phyloP scores from a whole-genome alignment of 2,113 vertebrate species.

The Mystacornis crossleyi region DNA sequence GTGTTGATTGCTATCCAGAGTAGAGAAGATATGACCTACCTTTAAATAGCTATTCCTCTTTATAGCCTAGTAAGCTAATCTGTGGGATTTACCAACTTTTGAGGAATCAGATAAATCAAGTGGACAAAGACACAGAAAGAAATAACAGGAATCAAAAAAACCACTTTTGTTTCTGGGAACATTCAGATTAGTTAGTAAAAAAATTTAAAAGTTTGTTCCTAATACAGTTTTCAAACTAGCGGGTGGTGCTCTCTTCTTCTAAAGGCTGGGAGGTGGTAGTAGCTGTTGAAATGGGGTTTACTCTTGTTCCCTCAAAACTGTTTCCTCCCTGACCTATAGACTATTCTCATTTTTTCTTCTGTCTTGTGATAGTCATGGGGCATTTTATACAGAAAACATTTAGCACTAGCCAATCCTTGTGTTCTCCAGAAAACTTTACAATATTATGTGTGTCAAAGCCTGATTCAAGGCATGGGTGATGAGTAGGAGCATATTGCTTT shows the following conservation, averaged over 20 bases:
- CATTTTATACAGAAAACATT: background rate
- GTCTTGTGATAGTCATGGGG: background rate
- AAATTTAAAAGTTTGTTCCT: background rate
- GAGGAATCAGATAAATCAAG: background rate
- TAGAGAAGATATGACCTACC: background rate
- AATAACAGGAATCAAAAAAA: background rate
- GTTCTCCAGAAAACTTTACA: background rate
- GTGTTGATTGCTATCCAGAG: background rate
- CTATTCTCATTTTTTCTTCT: background rate
- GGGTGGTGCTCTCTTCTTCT: background rate
- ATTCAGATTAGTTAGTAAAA: background rate
- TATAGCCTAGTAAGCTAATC: background rate
- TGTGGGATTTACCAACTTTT: background rate
- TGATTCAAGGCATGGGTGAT: background rate
- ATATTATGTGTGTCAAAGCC: background rate
- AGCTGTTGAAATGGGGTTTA: background rate
- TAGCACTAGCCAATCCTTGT: background rate
- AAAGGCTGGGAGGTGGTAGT: background rate
- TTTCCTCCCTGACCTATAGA: background rate
- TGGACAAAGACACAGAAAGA: background rate
- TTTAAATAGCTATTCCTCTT: background rate
- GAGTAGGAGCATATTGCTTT: background rate
- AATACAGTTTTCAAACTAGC: background rate
- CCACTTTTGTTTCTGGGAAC: background rate
- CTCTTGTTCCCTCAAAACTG: background rate